Evolutionary conservation across 2,113 vertebrate species (phyloP).

Genomic region (Dromiciops gliroides): DNA sequence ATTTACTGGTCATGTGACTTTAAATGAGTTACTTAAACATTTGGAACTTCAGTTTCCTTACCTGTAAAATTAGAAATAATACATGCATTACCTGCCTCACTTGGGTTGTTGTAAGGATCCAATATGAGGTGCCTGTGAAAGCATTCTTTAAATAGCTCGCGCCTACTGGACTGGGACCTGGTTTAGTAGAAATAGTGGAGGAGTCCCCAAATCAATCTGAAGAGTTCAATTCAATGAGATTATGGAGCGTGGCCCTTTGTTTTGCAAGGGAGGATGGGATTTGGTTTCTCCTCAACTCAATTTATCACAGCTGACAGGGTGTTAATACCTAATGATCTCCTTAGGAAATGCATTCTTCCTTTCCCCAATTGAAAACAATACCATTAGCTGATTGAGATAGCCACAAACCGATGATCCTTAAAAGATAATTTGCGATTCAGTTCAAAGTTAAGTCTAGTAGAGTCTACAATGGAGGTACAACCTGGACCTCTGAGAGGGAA

Average conservation of each 20-base stretch:
- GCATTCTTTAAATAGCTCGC: not conserved
- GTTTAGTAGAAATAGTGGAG: not conserved
- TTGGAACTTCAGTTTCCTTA: not conserved
- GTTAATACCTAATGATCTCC: not conserved
- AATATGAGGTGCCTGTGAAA: not conserved
- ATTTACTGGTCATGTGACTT: not conserved
- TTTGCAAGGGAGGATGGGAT: not conserved
- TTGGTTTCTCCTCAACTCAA: not conserved
- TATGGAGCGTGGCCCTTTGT: not conserved
- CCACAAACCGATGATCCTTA: not conserved
- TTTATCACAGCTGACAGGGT: not conserved
- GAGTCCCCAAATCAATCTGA: not conserved
- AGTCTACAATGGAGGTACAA: not conserved
- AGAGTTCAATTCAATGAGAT: not conserved
- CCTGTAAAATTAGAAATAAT: not conserved
- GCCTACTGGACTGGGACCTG: not conserved
- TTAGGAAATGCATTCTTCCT: not conserved
- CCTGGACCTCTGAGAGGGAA: not conserved
- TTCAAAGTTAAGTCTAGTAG: not conserved
- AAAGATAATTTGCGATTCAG: not conserved
- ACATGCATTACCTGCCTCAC: not conserved
- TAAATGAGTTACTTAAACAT: not conserved
- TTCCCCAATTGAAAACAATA: not conserved
- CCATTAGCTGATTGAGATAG: not conserved
- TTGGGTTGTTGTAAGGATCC: not conserved